Evolutionary conservation across 2,888 invertebrate genomes (phyloP).

Genomic region (Cerastis leucographa): DNA sequence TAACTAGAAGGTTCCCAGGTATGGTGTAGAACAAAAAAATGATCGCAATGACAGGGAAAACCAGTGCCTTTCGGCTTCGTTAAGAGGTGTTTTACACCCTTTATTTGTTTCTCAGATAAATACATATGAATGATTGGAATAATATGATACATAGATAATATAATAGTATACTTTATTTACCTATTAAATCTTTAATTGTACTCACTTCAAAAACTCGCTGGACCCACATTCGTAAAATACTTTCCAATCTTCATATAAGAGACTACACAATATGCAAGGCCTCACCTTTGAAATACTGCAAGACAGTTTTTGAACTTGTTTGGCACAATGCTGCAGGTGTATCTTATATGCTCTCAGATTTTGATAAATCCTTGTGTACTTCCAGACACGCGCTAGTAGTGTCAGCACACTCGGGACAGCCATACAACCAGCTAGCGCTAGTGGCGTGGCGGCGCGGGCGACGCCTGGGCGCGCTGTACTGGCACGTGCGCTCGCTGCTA

Average conservation of each 20-base stretch:
- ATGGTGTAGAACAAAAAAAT: too few relatives aligned
- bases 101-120: background rate
- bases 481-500: slow-evolving; percentile 95
- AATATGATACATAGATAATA: too few relatives aligned
- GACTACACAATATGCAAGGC: background rate
- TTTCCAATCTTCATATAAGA: background rate
- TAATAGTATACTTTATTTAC: too few relatives aligned
- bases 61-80: too few relatives aligned
- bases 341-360: background rate
- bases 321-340: background rate
- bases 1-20: too few relatives aligned
- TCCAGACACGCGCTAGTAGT: slow-evolving; percentile 93
- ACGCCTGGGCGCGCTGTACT: slow-evolving; percentile 95
- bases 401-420: slow-evolving; percentile 95
- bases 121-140: too few relatives aligned
- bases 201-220: background rate
- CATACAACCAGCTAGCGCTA: slow-evolving; percentile 96
- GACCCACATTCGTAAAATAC: background rate
- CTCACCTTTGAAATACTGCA: background rate
- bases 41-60: too few relatives aligned
- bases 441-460: slow-evolving; percentile 95
- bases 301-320: background rate
- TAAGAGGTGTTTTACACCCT: too few relatives aligned
- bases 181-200: background rate
- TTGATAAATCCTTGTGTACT: background rate